Conservation (phyloP, 2,113 vertebrate species). For the Bolborhynchus lineola region DNA sequence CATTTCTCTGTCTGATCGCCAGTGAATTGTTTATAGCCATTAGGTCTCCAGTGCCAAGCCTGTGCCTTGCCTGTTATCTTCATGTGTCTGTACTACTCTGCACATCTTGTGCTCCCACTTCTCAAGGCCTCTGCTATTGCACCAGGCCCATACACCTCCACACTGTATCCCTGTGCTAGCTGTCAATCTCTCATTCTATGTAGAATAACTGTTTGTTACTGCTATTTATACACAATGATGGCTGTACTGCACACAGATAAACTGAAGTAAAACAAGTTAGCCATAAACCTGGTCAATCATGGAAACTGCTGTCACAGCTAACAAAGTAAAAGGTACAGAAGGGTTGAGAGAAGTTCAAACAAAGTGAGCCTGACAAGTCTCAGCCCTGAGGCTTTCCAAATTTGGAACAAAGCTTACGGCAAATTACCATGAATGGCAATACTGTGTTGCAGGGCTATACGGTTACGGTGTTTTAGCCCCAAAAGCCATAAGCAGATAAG, state of each 20-base stretch:
- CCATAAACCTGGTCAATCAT: neutral
- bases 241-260: neutral
- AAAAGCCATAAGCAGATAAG: neutral
- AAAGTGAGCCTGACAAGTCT: neutral
- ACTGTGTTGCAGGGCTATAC: neutral
- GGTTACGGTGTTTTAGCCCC: neutral
- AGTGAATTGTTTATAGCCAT: neutral
- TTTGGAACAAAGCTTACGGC: neutral
- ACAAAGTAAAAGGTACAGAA: neutral
- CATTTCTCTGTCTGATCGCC: neutral
- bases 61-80: neutral
- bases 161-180: neutral
- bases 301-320: neutral
- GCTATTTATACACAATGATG: neutral
- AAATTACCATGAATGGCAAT: neutral
- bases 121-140: neutral
- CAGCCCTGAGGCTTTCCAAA: neutral
- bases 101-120: neutral
- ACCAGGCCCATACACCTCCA: neutral
- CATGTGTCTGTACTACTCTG: neutral
- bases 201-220: neutral
- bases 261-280: neutral
- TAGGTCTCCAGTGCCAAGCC: neutral
- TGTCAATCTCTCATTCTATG: neutral
- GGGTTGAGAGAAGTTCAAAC: neutral